Evolutionary conservation across 2,888 invertebrate species (phyloP).

Genomic region (Altica lythri): DNA sequence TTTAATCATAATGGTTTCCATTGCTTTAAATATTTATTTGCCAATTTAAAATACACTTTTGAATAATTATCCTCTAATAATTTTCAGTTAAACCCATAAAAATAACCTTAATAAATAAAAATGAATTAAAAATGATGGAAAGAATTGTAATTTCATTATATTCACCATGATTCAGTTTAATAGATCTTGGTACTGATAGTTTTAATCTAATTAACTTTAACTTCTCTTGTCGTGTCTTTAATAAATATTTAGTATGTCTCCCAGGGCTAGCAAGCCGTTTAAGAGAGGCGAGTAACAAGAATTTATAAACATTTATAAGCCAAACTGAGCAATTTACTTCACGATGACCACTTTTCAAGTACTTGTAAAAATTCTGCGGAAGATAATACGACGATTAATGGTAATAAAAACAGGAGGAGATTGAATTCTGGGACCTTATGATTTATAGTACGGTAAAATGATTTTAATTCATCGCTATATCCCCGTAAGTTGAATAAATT

Average conservation of each 20-base stretch:
- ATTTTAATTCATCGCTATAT: conserved; percentile 2
- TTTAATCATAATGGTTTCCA: too few species aligned
- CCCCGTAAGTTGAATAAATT: not conserved
- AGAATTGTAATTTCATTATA: too few species aligned
- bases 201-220: not conserved
- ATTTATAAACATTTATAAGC: conserved; percentile 22
- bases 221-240: not conserved
- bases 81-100: too few species aligned
- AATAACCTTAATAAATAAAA: too few species aligned
- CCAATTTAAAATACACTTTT: too few species aligned
- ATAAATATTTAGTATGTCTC: conserved; percentile 9
- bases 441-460: conserved; percentile 29
- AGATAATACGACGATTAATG: conserved; percentile 41
- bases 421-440: conserved; percentile 42
- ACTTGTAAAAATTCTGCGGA: conserved; percentile 24
- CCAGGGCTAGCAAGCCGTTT: conserved; percentile 16
- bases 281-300: conserved; percentile 14
- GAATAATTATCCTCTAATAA: too few species aligned
- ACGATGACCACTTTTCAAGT: conserved; percentile 16
- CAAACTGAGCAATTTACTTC: conserved; percentile 15
- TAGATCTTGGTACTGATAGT: too few species aligned
- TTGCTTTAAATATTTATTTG: too few species aligned
- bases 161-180: too few species aligned
- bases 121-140: too few species aligned
- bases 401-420: conserved; percentile 42